These are phyloP conservation scores for Zoroaster sp. DNA, from an alignment of 53 echinoderm and acorn worm species.

Conservation along the genomic window DNA sequence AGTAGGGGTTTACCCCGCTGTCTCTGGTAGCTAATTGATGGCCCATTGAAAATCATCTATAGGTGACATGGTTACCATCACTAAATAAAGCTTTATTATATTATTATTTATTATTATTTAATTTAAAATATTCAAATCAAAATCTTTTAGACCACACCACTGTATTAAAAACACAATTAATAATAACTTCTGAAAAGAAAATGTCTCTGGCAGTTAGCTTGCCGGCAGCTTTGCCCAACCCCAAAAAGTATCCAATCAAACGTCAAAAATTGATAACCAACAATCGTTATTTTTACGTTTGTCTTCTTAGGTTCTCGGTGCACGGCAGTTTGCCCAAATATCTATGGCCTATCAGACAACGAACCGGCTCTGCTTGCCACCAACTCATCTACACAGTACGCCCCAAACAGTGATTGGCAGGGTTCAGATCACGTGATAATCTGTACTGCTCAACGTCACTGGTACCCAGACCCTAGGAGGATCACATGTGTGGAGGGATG, in stretches of 20 bases:
- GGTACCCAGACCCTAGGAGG: slow-evolving; percentile 65
- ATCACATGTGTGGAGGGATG: slow-evolving; percentile 67
- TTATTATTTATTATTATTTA: too few relatives aligned
- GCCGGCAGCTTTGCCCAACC: too few relatives aligned
- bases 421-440: slow-evolving; percentile 30
- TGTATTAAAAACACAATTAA: too few relatives aligned
- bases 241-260: neutral
- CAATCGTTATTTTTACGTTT: neutral
- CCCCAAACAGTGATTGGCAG: neutral
- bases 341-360: slow-evolving; percentile 41
- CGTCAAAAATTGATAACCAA: neutral
- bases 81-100: too few relatives aligned
- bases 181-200: too few relatives aligned
- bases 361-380: slow-evolving; percentile 36
- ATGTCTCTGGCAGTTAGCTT: too few relatives aligned
- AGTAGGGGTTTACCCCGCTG: too few relatives aligned
- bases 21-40: too few relatives aligned
- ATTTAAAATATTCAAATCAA: too few relatives aligned
- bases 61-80: too few relatives aligned
- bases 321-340: slow-evolving; percentile 40
- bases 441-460: slow-evolving; percentile 66
- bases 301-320: slow-evolving; percentile 50
- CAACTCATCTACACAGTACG: neutral
- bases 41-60: too few relatives aligned
- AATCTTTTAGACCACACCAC: too few relatives aligned